Percentiles rank a stretch among this genome's conserved stretches.
Evolutionary conservation across 92 coral and sea anemone species (phyloP).

Genomic region (Phenganax subtilis): DNA sequence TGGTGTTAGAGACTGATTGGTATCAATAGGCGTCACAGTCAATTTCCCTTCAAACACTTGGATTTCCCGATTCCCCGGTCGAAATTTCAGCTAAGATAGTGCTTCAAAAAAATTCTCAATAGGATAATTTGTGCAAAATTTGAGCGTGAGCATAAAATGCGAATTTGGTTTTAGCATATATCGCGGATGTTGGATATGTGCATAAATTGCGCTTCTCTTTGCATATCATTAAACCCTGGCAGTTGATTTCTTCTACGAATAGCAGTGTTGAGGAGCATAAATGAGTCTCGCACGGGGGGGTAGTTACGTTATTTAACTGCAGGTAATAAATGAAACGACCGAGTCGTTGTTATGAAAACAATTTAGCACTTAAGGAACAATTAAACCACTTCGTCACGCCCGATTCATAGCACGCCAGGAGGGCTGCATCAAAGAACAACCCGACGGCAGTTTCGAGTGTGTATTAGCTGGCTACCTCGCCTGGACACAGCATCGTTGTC

Average conservation of each 20-base stretch:
- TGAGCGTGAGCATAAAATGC: no score
- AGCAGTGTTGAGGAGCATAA: constrained; percentile 27
- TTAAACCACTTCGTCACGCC: constrained; percentile 54
- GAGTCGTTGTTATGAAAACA: constrained; percentile 59
- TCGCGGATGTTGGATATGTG: no score
- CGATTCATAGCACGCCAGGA: constrained; percentile 41
- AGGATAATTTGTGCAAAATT: no score
- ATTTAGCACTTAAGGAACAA: constrained; percentile 61
- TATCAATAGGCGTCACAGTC: no score
- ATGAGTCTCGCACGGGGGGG: constrained; percentile 41
- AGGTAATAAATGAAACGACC: constrained; percentile 41
- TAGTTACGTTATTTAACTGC: constrained; percentile 37
- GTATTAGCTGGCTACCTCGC: constrained; percentile 11
- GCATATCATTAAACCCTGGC: not conserved
- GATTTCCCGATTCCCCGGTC: no score
- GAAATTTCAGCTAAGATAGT: no score
- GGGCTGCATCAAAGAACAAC: constrained; percentile 32
- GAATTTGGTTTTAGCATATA: no score
- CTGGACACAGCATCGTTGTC: constrained; percentile 10
- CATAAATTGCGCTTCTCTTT: not conserved
- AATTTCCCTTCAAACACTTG: no score
- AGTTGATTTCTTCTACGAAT: not conserved
- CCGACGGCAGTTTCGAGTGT: constrained; percentile 13
- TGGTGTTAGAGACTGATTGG: no score
- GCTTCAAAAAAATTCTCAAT: no score